Percentiles rank a stretch among this genome's conserved stretches.
phyloP scores from a whole-genome alignment of 2,888 invertebrate species.

The Eilema sororculum region DNA sequence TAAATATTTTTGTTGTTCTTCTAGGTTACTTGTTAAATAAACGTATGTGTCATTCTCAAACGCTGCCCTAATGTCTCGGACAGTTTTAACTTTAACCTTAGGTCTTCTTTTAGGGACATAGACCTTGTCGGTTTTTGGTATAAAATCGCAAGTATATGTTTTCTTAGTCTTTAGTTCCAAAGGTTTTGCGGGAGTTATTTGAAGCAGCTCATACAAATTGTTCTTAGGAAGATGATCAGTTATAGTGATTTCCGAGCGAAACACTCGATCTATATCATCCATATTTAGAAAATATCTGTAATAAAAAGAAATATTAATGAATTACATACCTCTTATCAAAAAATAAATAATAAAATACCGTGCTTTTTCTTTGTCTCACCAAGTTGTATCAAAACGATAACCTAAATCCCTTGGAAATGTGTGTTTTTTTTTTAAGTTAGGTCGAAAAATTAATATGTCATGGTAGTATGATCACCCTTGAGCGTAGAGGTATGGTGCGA shows the following conservation, averaged over 20 bases:
- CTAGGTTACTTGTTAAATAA: slow-evolving; percentile 66
- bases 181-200: slow-evolving; percentile 64
- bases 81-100: slow-evolving; percentile 75
- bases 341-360: not conserved
- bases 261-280: slow-evolving; percentile 64
- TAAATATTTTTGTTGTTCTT: slow-evolving; percentile 69
- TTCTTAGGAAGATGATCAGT: slow-evolving; percentile 56
- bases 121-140: slow-evolving; percentile 67
- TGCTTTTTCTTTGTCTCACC: not conserved
- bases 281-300: slow-evolving; percentile 55
- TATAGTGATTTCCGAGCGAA: slow-evolving; percentile 69
- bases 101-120: slow-evolving; percentile 73
- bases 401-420: too few relatives aligned
- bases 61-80: slow-evolving; percentile 70
- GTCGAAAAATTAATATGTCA: too few relatives aligned
- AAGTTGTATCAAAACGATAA: too few relatives aligned
- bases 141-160: slow-evolving; percentile 61
- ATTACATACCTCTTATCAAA: not conserved
- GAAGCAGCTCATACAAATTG: slow-evolving; percentile 69
- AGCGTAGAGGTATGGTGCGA: too few relatives aligned
- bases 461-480: too few relatives aligned
- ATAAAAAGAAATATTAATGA: slow-evolving; percentile 30
- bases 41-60: slow-evolving; percentile 73
- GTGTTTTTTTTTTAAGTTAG: too few relatives aligned
- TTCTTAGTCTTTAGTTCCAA: slow-evolving; percentile 42